Base-by-base conservation (phyloP, 2,888 invertebrate species). In the Marasmarcha lunaedactyla region DNA sequence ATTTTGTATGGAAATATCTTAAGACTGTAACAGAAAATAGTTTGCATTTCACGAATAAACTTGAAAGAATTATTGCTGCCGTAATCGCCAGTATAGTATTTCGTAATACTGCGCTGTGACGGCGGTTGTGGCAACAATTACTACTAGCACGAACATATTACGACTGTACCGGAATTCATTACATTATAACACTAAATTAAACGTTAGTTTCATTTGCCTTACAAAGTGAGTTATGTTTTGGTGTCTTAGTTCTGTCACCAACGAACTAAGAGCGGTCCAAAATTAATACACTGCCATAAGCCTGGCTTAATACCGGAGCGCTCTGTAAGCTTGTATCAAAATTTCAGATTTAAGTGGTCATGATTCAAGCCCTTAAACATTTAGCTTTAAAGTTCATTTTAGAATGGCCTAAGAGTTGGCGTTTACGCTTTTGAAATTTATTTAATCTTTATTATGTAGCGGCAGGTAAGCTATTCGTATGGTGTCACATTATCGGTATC, bases 241-340 rank as follows among this genome's bases (percentile, higher is more conserved):
- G 76, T 81, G 79, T 83, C 83, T 81, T 79, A 79, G 79, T 77
- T 79, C 81, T 81, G 81, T 83, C 83, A 79, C 79, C 79, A 63
- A 71, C 69, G 71, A 81, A 81, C 71, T 81, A 79, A 83, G 81
- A 73, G 78, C 77, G 81, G 81, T 81, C 79, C 79, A 81, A 79
- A 83, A 83, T 83, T 81, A 81, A 83, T 83, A 81, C 81, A 79
- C 69, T 73, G 70, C 79, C 78, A 81, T 83, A 83, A 81, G 79
- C 77, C 74, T 70, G 62, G 72, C 70, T 68, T 72, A 79, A 81
- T 77, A 73, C 78, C 68, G 59, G 59, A 55, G 58, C 60, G 54
- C 59, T 57, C 59, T 62, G 57, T 51, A 69, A 63, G 68, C 71
- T 71, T 63, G 72, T 71, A 71, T 78, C 81, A 79, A 78, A 76